Evolutionary conservation across 1,140 invertebrate genomes (phyloP), one percentile per base, ranked within the genome.

Genomic region (Schlechtendalia chinensis): DNA sequence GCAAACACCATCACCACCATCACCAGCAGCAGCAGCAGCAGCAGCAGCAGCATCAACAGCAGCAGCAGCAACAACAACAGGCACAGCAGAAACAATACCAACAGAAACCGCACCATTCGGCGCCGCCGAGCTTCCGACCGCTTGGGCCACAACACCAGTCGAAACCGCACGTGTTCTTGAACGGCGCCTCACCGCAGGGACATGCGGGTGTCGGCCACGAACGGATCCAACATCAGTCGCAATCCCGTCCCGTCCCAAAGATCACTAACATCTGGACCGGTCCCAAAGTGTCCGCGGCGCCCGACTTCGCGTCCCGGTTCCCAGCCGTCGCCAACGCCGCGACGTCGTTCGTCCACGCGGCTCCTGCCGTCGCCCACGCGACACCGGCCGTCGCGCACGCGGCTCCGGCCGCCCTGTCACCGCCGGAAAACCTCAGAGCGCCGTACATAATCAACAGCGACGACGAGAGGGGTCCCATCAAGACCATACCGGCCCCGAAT

Each of bases 401-500:
- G 0, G 10, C 81, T 27, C 17, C 32, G 6, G 69, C 32, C 1
- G 54, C 32, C 0, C n/a, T n/a, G n/a, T 29, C 45, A 5, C 27
- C 50, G 10, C 1, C 71, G 5, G 81, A 79, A 27, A 79, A 61
- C 17, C 32, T 17, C 39, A 45, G 75, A 3, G 0, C 50, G 47
- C 22, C 82, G 71, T 61, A 83, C 79, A 69, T 56, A 82, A 47
- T 81, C 22, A 79, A 81, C 32, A 82, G 83, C 58, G 87, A 88
- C 65, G 87, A 88, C 39, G 88, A 90, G 81, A 89, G 89, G 84
- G 92, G 91, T 84, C 92, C 92, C 2, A 93, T 93, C 84, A 92
- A 93, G 84, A 93, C 92, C 5, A 93, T 94, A 81, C 92, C 92
- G 83, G 93, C 93, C 12, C 93, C 93, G 12, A 93, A 94, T 86